phyloP scores from a whole-genome alignment of 1,140 invertebrate species.

The Cephus cinctus region DNA sequence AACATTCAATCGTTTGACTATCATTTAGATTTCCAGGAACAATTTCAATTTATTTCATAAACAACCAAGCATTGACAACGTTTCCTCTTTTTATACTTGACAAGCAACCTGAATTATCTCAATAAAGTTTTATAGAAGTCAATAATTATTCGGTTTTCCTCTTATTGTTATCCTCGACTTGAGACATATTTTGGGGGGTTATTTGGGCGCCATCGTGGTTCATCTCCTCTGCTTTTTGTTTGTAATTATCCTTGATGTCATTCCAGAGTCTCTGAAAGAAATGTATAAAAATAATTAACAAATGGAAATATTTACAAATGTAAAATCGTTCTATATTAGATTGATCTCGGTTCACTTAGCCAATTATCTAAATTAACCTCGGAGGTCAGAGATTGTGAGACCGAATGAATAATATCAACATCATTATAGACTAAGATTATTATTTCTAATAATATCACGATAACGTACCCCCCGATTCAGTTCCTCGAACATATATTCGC shows the following conservation, averaged over 20 bases:
- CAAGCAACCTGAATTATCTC: too few relatives aligned
- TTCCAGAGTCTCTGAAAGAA: constrained; percentile 10
- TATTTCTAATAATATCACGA: background rate
- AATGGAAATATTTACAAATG: constrained; percentile 4
- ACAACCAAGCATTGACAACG: too few relatives aligned
- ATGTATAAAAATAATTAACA: constrained; percentile 1
- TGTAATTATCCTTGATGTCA: constrained; percentile 11
- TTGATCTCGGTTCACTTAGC: background rate
- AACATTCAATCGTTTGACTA: too few relatives aligned
- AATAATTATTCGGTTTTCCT: too few relatives aligned
- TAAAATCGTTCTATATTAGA: constrained; percentile 5
- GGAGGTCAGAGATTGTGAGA: background rate
- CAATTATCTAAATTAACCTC: background rate
- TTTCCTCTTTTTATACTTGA: too few relatives aligned
- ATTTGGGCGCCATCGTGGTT: too few relatives aligned
- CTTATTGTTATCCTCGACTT: too few relatives aligned
- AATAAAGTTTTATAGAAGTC: too few relatives aligned
- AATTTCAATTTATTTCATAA: too few relatives aligned
- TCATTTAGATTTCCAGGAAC: too few relatives aligned
- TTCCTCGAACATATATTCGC: constrained; percentile 11
- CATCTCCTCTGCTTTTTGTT: too few relatives aligned
- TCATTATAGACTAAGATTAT: background rate
- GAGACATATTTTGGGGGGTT: too few relatives aligned
- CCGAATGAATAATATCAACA: background rate
- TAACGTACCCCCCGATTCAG: constrained; percentile 9